phyloP scores from a whole-genome alignment of 2,797 vertebrate genomes.

The Danionella dracula region DNA sequence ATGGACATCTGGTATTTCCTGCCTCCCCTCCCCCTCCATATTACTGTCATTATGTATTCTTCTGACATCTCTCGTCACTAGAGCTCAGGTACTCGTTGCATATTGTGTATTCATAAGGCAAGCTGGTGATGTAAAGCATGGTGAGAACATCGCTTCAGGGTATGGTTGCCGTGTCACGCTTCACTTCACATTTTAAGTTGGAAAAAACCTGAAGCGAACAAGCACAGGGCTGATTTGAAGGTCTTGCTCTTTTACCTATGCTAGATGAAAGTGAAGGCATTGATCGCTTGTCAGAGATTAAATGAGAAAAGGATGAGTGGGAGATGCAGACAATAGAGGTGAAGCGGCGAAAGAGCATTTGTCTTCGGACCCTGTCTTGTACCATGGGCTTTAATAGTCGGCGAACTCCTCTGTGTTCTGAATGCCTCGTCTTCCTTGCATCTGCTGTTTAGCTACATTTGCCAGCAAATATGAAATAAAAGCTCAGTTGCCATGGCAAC shows the following conservation, averaged over 20 bases:
- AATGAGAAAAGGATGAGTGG: not conserved
- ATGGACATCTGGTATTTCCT: conserved; percentile 44
- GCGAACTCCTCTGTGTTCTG: conserved; percentile 15
- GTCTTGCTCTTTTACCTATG: conserved; percentile 20
- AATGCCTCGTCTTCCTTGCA: conserved; percentile 33
- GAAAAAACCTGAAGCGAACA: not conserved
- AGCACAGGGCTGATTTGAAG: not conserved
- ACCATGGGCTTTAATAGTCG: not conserved
- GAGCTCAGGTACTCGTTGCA: conserved; percentile 35
- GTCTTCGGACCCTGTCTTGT: conserved; percentile 1
- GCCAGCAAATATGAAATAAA: conserved; percentile 59
- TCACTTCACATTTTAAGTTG: not conserved
- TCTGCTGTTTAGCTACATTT: conserved; percentile 48
- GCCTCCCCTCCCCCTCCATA: conserved; percentile 12
- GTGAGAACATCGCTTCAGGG: conserved; percentile 26
- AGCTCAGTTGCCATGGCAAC: conserved; percentile 72
- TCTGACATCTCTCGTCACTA: conserved; percentile 10
- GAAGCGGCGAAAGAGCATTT: conserved; percentile 5
- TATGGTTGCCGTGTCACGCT: not conserved
- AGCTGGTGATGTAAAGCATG: conserved; percentile 9
- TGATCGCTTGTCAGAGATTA: conserved; percentile 2
- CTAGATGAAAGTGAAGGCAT: conserved; percentile 1
- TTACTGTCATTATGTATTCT: conserved; percentile 35
- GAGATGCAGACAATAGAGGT: not conserved
- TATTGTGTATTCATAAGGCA: conserved; percentile 36